Evolutionary conservation across 92 coral and sea anemone species (phyloP).

Genomic region (Nematostella vectensis): DNA sequence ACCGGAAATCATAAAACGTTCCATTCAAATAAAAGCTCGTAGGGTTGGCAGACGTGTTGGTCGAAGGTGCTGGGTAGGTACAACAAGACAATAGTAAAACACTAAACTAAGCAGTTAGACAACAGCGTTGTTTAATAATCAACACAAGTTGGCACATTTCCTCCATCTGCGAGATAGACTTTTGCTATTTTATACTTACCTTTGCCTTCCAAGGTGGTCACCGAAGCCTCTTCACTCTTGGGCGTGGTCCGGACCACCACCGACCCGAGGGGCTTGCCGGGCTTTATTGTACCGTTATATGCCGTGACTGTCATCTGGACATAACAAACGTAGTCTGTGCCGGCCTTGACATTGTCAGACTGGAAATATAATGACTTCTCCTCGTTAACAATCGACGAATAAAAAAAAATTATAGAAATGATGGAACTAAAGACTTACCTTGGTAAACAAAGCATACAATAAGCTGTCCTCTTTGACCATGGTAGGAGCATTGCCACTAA

Average conservation of each 20-base stretch:
- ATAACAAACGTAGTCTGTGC: constrained; percentile 84
- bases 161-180: no score
- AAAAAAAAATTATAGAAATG: no score
- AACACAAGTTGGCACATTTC: no score
- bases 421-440: constrained; percentile 8
- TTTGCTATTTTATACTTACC: constrained; percentile 31
- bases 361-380: constrained; percentile 12
- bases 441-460: constrained; percentile 39
- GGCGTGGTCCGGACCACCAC: constrained; percentile 65
- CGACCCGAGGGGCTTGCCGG: constrained; percentile 16
- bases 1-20: constrained; percentile 83
- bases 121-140: no score
- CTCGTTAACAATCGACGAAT: no score
- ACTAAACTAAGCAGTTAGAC: no score
- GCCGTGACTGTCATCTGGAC: constrained; percentile 73
- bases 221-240: constrained; percentile 63
- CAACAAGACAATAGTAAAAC: not conserved
- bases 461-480: constrained; percentile 32
- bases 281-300: constrained; percentile 51
- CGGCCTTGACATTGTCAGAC: constrained; percentile 78
- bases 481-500: constrained; percentile 71
- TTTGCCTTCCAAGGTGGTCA: constrained; percentile 86
- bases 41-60: constrained; percentile 56
- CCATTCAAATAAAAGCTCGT: constrained; percentile 72
- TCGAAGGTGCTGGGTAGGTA: constrained; percentile 55